Evolutionary conservation across 2,113 vertebrate genomes (phyloP), one percentile per base, ranked within the genome.

Genomic region (Chaetorhynchus papuensis): DNA sequence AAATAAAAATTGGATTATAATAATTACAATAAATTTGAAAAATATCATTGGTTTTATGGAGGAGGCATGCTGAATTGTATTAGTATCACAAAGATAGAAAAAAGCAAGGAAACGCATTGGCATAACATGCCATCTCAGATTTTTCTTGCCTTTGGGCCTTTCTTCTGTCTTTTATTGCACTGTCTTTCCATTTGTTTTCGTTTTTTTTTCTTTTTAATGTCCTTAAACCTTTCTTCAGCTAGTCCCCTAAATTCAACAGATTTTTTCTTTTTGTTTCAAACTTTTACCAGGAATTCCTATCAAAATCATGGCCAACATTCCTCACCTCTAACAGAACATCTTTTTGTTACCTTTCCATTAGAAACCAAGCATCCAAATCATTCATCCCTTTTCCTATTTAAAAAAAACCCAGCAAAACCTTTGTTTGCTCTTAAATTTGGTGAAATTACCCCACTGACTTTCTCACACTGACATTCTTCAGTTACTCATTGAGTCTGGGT

Each of bases 61-160:
- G 4, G 13, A 85, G 2, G 3, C 39, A 50, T 61, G 21, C 35
- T 2, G 3, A 78, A 66, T 47, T 88, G 42, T 49, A 33, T 52
- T 56, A 17, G 6, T 13, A 26, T 30, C 2, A 1, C 35, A 33
- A 83, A 83, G 3, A 63, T 4, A 15, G 9, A 74, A 77, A 68
- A 68, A 4, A 26, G 0, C 3, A 39, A 52, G 16, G n/a, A 27
- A 18, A 17, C 44, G 2, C 0, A 42, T 22, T 59, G 45, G 3
- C 22, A 76, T 42, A 60, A 45, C 50, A 57, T 57, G 5, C 0
- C 2, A 37, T 19, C 2, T 41, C 12, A 20, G 41, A 35, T 94
- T 60, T 84, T 60, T 33, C 30, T 39, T 71, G 14, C 2, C 4
- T 77, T 61, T 26, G 10, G 11, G 4, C 4, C 9, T 35, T 53